A percentile compares a stretch with the other conserved stretches of the same genome.
These are phyloP conservation scores for Mus caroli DNA, from an alignment of 2,797 vertebrate species.

Conservation along the genomic window DNA sequence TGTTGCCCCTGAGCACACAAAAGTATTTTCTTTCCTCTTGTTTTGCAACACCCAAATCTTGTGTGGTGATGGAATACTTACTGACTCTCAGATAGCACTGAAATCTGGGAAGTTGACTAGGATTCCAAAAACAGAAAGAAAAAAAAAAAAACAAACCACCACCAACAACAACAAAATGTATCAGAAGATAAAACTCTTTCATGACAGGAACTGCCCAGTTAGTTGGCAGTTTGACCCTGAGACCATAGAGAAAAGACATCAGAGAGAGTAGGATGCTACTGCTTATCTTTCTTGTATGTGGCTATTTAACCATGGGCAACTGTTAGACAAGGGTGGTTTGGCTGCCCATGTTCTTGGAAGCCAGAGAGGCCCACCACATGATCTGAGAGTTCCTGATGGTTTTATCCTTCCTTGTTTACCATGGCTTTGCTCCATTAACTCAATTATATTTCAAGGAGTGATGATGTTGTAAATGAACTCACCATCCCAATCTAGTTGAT, in stretches of 20 bases:
- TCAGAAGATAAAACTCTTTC: constrained; percentile 31
- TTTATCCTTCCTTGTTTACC: constrained; percentile 4
- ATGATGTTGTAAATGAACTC: constrained; percentile 44
- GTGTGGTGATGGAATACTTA: not conserved
- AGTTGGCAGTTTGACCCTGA: constrained; percentile 48
- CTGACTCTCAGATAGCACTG: constrained; percentile 13
- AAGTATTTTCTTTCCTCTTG: constrained; percentile 21
- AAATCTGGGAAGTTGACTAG: constrained; percentile 25
- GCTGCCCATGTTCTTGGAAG: not conserved
- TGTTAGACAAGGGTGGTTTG: not conserved
- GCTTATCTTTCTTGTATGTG: not conserved
- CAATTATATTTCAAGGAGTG: constrained; percentile 18
- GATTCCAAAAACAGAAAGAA: not conserved
- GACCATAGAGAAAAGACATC: not conserved
- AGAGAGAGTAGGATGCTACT: not conserved
- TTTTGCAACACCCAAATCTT: constrained; percentile 28
- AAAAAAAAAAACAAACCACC: not conserved
- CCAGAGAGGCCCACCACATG: not conserved
- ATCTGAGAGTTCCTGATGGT: not conserved
- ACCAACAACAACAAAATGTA: not conserved
- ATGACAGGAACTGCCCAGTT: constrained; percentile 28
- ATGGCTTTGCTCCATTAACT: constrained; percentile 6
- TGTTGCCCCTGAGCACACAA: not conserved
- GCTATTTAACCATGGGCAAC: constrained; percentile 8
- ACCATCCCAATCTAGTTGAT: not conserved